Evolutionary conservation across 2,888 invertebrate species (phyloP).

Genomic region (Thera obeliscata): DNA sequence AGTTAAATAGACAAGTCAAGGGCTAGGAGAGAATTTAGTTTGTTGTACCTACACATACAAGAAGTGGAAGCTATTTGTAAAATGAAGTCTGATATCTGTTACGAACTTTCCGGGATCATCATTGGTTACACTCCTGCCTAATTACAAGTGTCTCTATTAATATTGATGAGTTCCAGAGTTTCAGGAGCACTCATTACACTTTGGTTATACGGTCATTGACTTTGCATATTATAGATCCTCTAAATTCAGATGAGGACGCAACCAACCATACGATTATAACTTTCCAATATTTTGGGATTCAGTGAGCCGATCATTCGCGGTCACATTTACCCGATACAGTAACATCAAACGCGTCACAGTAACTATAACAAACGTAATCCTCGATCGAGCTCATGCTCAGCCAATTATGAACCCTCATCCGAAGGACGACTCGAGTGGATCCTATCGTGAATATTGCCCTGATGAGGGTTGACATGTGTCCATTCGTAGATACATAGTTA

Average conservation of each 20-base stretch:
- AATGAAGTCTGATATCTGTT: too few relatives aligned
- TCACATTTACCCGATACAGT: slow-evolving; percentile 9
- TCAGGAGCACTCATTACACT: background rate
- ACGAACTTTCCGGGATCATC: too few relatives aligned
- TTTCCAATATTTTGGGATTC: slow-evolving; percentile 10
- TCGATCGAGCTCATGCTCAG: slow-evolving; percentile 30
- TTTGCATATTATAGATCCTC: slow-evolving; percentile 1
- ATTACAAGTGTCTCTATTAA: background rate
- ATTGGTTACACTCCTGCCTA: background rate
- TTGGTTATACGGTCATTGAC: background rate
- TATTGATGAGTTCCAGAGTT: background rate
- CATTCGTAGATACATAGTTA: slow-evolving; percentile 51
- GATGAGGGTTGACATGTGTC: slow-evolving; percentile 70
- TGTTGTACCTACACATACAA: background rate
- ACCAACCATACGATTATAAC: slow-evolving; percentile 12
- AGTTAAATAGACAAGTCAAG: background rate
- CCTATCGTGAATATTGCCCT: slow-evolving; percentile 46
- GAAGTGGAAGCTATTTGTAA: too few relatives aligned
- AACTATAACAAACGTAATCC: slow-evolving; percentile 28
- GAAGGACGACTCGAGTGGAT: slow-evolving; percentile 34
- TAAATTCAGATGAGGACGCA: background rate
- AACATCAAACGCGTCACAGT: slow-evolving; percentile 19
- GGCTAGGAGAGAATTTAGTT: background rate
- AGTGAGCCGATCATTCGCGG: slow-evolving; percentile 15
- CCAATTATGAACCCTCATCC: slow-evolving; percentile 44